A percentile compares a stretch with the other conserved stretches of the same genome.
phyloP scores from a whole-genome alignment of 2,113 vertebrate species.

The Sardina pilchardus region DNA sequence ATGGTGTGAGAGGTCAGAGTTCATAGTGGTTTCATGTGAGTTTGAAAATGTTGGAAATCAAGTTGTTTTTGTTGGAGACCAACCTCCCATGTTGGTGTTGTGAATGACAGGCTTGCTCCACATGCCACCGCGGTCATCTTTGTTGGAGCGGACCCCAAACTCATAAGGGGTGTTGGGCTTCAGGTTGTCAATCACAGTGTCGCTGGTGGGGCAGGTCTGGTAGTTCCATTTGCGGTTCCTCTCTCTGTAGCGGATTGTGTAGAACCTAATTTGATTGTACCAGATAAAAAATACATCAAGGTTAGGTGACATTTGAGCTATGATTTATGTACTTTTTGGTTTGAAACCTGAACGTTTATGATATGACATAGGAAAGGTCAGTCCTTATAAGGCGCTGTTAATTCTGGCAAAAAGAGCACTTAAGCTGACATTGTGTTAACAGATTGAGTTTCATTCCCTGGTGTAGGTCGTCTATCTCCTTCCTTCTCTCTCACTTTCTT shows the following conservation, averaged over 20 bases:
- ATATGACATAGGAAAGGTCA: not conserved
- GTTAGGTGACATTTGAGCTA: not conserved
- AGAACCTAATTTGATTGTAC: conserved; percentile 73
- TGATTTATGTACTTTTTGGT: not conserved
- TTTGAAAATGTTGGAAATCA: not conserved
- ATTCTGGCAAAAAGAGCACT: conserved; percentile 16
- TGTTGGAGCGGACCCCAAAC: conserved; percentile 87
- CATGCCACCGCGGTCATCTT: conserved; percentile 73
- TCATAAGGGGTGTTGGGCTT: conserved; percentile 90
- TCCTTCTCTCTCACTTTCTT: not conserved
- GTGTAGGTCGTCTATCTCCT: not conserved
- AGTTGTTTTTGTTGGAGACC: conserved; percentile 38
- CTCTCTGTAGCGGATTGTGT: conserved; percentile 90
- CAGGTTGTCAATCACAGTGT: conserved; percentile 88
- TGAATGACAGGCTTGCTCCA: conserved; percentile 89
- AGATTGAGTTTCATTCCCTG: conserved; percentile 37
- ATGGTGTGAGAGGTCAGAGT: not conserved
- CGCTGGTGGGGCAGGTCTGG: conserved; percentile 88
- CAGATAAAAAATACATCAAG: conserved; percentile 5
- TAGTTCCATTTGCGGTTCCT: conserved; percentile 92
- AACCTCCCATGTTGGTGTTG: conserved; percentile 80
- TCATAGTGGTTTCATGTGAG: not conserved
- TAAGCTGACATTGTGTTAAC: not conserved
- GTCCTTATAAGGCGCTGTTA: conserved; percentile 15
- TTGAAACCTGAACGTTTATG: not conserved